These are phyloP conservation scores for Manis crassicaudata DNA, from an alignment of 2,797 vertebrate genomes.

Conservation along the genomic window DNA sequence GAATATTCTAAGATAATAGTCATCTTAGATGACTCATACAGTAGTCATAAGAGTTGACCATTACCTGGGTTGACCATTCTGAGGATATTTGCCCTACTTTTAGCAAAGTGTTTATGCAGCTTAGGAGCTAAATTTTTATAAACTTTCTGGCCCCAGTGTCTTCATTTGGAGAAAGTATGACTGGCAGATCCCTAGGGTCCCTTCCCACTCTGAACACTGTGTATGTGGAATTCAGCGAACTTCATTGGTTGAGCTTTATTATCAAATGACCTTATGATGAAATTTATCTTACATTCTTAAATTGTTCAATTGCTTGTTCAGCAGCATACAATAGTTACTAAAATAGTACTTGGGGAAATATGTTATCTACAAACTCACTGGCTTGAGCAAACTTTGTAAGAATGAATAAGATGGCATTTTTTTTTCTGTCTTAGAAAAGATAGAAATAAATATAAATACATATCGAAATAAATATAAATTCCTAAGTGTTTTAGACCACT, in stretches of 20 bases:
- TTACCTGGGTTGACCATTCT: background rate
- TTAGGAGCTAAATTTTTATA: background rate
- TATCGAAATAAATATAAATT: background rate
- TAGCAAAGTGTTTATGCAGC: background rate
- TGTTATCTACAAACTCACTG: conserved; percentile 52
- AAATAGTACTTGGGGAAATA: conserved; percentile 64
- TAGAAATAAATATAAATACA: background rate
- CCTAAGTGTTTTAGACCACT: conserved; percentile 46
- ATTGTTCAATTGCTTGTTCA: conserved; percentile 56
- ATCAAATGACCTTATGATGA: background rate
- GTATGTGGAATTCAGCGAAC: background rate
- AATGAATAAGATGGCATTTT: conserved; percentile 9
- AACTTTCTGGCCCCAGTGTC: background rate
- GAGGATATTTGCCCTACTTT: too few relatives aligned
- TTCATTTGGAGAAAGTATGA: background rate
- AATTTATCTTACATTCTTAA: conserved; percentile 18
- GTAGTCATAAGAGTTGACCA: background rate
- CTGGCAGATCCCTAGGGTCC: too few relatives aligned
- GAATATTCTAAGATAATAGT: background rate
- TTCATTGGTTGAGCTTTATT: background rate
- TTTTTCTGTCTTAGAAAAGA: background rate
- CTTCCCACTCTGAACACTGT: background rate
- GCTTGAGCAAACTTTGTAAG: conserved; percentile 42
- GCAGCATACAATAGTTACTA: conserved; percentile 67
- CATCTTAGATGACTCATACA: too few relatives aligned